phyloP scores from a whole-genome alignment of 2,797 vertebrate genomes.

The Propithecus deckenii region DNA sequence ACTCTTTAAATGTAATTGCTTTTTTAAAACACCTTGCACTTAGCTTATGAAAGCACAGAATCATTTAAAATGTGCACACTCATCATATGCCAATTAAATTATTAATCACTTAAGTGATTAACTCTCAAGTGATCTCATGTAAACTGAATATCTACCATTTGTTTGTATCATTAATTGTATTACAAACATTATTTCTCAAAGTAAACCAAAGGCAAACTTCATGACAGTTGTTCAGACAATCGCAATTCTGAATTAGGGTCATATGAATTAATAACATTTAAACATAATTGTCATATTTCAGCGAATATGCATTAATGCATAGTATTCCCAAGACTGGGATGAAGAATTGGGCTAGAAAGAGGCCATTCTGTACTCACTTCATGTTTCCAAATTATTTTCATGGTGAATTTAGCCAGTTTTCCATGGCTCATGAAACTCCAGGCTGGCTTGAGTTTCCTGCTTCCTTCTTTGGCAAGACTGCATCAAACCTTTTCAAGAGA shows the following conservation, averaged over 20 bases:
- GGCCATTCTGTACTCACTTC: background rate
- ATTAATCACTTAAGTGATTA: background rate
- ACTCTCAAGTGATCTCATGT: background rate
- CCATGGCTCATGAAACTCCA: slow-evolving; percentile 58
- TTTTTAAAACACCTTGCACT: background rate
- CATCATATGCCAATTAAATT: background rate
- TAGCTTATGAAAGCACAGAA: background rate
- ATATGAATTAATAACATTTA: slow-evolving; percentile 9
- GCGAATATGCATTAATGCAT: background rate
- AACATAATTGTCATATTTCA: background rate
- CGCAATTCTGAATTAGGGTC: background rate
- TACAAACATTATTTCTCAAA: slow-evolving; percentile 22
- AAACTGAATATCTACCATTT: background rate
- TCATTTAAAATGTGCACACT: background rate
- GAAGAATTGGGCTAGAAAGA: slow-evolving; percentile 21
- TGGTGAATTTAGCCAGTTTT: slow-evolving; percentile 72
- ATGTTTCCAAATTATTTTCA: slow-evolving; percentile 67
- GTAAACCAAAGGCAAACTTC: background rate
- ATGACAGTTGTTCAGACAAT: background rate
- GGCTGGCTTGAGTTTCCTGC: slow-evolving; percentile 65
- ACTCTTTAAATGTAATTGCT: background rate
- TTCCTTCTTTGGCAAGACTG: slow-evolving; percentile 68
- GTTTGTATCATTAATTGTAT: background rate
- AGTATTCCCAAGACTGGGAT: slow-evolving; percentile 21
- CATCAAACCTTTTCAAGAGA: slow-evolving; percentile 64